Evolutionary conservation across 2,888 invertebrate genomes (phyloP).

Genomic region (Patella pellucida): DNA sequence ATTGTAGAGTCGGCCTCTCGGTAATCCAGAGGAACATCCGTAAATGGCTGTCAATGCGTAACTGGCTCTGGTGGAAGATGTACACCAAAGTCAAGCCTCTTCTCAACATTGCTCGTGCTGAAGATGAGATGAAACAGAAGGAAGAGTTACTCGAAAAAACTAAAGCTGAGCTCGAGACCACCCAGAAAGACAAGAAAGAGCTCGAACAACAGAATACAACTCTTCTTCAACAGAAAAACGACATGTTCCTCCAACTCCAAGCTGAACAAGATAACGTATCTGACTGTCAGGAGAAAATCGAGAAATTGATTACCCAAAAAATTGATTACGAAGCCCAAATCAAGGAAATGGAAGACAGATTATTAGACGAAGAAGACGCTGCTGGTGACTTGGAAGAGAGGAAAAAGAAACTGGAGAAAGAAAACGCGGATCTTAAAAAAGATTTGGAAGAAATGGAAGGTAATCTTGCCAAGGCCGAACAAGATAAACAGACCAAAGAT

Average conservation of each 20-base stretch:
- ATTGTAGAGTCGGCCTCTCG: conserved; percentile 86
- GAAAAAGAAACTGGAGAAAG: conserved; percentile 98
- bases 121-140: conserved; percentile 96
- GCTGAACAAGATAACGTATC: conserved; percentile 91
- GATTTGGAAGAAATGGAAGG: conserved; percentile 97
- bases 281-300: conserved; percentile 93
- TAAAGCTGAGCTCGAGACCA: conserved; percentile 93
- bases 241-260: conserved; percentile 88
- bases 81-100: conserved; percentile 86
- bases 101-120: conserved; percentile 97
- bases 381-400: conserved; percentile 92
- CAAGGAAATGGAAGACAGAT: conserved; percentile 94
- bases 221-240: conserved; percentile 93
- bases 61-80: conserved; percentile 99
- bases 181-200: conserved; percentile 97
- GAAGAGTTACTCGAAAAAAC: conserved; percentile 97
- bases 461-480: conserved; percentile 80
- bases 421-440: conserved; percentile 94
- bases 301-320: conserved; percentile 95
- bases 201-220: conserved; percentile 93
- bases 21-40: conserved; percentile 99
- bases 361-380: conserved; percentile 97
- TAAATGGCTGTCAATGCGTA: conserved; percentile 98
- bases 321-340: conserved; percentile 95
- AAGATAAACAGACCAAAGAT: conserved; percentile 98